Evolutionary conservation across 2,888 invertebrate genomes (phyloP), one percentile per base, ranked within the genome.

Genomic region (Dynastes tityus): DNA sequence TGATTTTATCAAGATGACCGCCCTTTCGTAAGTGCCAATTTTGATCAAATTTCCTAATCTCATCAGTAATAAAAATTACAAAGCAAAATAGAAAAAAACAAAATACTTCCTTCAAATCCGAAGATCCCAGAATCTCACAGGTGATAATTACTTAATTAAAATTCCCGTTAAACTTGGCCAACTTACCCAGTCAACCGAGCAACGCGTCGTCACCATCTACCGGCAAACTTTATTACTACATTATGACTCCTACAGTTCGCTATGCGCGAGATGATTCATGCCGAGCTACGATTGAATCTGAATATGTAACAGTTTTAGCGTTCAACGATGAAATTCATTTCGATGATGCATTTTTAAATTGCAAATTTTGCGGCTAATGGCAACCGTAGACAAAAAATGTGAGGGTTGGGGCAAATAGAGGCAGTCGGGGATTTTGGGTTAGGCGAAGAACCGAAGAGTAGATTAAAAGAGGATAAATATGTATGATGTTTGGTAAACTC

Each of bases 291-390:
- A 58, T 22, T 16, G 22, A 22, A 58, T 58, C 55, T 58, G 55
- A 58, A 58, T 58, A 58, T 58, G 55, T 58, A 58, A 58, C 55
- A 58, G 55, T 58, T 58, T 58, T 58, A 58, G 22, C 55, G 55
- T 6, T 11, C 22, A 63, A 29, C 29, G 32, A 32, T 63, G 32
- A 63, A 63, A 63, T 63, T 32, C 29, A 63, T 63, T 63, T 32
- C 55, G 55, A 8, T 63, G 49, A 45, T 49, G 67, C 67, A 67
- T 22, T 67, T 67, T 67, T 67, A 67, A 45, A 67, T 67, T 67
- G 67, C 67, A 67, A 67, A 67, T 67, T 67, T 45, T 16, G 45
- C 45, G 27, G 45, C 22, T 67, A 49, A 67, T 67, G 27, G 67
- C 65, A 8, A 32, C 13, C n/a, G 55, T 45, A 45, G 45, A 45